Conservation (phyloP, 1,140 invertebrate genomes). For the Ips typographus region DNA sequence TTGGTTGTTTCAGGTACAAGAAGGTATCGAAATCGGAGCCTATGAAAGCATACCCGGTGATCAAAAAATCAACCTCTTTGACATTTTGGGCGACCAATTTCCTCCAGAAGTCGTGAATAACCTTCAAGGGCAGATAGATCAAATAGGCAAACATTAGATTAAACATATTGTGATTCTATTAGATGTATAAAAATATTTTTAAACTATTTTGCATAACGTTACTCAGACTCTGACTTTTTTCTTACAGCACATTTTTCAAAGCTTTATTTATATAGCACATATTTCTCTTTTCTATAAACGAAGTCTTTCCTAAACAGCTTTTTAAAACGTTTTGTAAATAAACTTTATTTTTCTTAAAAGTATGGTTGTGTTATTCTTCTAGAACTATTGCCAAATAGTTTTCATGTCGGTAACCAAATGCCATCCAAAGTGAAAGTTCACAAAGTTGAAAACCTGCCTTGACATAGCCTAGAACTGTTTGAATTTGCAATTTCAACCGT, state of each 20-base stretch:
- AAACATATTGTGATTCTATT: not conserved
- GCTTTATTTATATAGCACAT: not conserved
- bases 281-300: not conserved
- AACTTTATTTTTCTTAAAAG: not conserved
- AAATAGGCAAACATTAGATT: slow-evolving; percentile 67
- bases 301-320: not conserved
- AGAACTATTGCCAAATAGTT: too few relatives aligned
- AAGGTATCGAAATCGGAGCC: slow-evolving; percentile 78
- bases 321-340: not conserved
- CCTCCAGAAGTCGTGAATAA: slow-evolving; percentile 85
- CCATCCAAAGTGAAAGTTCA: not conserved
- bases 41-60: slow-evolving; percentile 81
- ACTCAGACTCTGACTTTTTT: not conserved
- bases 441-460: not conserved
- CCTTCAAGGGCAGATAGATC: slow-evolving; percentile 77
- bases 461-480: not conserved
- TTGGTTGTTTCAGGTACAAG: slow-evolving; percentile 64
- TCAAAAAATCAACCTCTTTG: slow-evolving; percentile 77
- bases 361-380: not conserved
- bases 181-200: not conserved
- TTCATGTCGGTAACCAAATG: too few relatives aligned
- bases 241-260: not conserved
- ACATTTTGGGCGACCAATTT: slow-evolving; percentile 78
- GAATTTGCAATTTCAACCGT: not conserved
- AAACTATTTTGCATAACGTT: not conserved